A percentile compares a stretch with the other conserved stretches of the same genome.
Evolutionary conservation across 2,888 invertebrate species (phyloP).

Genomic region (Ophion ventricosus): DNA sequence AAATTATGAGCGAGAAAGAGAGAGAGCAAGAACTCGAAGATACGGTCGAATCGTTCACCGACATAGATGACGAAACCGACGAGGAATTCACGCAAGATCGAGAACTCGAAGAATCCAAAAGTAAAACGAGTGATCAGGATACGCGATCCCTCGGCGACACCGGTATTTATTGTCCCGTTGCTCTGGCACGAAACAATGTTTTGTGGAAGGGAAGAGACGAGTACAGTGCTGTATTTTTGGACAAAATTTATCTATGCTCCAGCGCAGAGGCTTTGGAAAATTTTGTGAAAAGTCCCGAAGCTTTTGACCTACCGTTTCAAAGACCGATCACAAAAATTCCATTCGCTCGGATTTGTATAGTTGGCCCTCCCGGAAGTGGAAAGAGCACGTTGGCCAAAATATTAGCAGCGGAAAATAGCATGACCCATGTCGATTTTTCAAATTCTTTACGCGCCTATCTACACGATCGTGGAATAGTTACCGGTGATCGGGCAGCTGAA

Average conservation of each 20-base stretch:
- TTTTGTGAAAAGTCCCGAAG: conserved; percentile 84
- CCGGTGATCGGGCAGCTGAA: conserved; percentile 43
- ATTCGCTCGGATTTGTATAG: conserved; percentile 85
- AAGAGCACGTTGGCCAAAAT: conserved; percentile 84
- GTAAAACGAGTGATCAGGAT: conserved; percentile 69
- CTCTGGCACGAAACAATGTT: conserved; percentile 84
- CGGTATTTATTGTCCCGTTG: conserved; percentile 86
- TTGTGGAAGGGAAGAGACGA: conserved; percentile 87
- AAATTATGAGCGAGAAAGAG: conserved; percentile 83
- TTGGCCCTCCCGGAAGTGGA: conserved; percentile 85
- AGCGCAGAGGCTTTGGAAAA: conserved; percentile 83
- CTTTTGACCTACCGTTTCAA: conserved; percentile 83
- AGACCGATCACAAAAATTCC: conserved; percentile 83
- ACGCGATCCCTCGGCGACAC: conserved; percentile 85
- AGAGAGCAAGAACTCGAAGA: conserved; percentile 71
- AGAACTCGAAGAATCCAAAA: conserved; percentile 73
- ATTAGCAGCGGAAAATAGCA: conserved; percentile 85
- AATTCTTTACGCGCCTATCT: conserved; percentile 72
- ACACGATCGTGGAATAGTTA: conserved; percentile 56
- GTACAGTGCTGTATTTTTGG: conserved; percentile 84
- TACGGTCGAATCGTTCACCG: conserved; percentile 82
- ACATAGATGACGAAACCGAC: conserved; percentile 80
- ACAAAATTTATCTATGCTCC: conserved; percentile 85
- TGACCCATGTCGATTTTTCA: conserved; percentile 84
- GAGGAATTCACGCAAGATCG: conserved; percentile 57